phyloP scores from a whole-genome alignment of 2,888 invertebrate genomes.

The Diogma glabrata region DNA sequence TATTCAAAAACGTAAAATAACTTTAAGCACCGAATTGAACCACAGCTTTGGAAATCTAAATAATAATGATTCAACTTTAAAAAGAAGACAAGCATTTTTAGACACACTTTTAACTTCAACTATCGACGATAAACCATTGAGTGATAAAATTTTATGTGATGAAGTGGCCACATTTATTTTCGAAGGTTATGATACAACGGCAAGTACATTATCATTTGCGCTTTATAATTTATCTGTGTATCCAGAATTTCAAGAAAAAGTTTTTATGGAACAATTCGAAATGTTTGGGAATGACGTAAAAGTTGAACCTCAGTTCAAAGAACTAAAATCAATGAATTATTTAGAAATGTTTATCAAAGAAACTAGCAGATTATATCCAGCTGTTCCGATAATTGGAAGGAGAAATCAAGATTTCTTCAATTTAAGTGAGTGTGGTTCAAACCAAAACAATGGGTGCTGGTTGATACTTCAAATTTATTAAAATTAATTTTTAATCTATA shows the following conservation, averaged over 20 bases:
- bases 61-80: constrained; percentile 5
- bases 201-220: constrained; percentile 42
- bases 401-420: constrained; percentile 24
- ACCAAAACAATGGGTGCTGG: too few species aligned
- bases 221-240: constrained; percentile 41
- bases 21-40: too few species aligned
- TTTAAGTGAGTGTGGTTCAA: too few species aligned
- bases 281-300: constrained; percentile 35
- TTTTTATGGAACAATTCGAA: constrained; percentile 38
- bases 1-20: background rate
- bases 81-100: constrained; percentile 28
- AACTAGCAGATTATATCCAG: constrained; percentile 29
- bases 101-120: constrained; percentile 28
- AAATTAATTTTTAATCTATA: background rate
- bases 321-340: constrained; percentile 31
- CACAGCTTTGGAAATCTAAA: too few species aligned
- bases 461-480: too few species aligned
- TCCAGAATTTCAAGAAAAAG: constrained; percentile 40
- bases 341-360: constrained; percentile 32
- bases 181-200: constrained; percentile 47
- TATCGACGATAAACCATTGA: constrained; percentile 27
- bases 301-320: constrained; percentile 25
- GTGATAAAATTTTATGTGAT: constrained; percentile 28
- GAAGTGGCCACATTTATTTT: constrained; percentile 35
- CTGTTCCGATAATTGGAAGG: constrained; percentile 29